These are phyloP conservation scores for Octodon degus DNA, from an alignment of 2,113 vertebrate genomes.

Conservation along the genomic window DNA sequence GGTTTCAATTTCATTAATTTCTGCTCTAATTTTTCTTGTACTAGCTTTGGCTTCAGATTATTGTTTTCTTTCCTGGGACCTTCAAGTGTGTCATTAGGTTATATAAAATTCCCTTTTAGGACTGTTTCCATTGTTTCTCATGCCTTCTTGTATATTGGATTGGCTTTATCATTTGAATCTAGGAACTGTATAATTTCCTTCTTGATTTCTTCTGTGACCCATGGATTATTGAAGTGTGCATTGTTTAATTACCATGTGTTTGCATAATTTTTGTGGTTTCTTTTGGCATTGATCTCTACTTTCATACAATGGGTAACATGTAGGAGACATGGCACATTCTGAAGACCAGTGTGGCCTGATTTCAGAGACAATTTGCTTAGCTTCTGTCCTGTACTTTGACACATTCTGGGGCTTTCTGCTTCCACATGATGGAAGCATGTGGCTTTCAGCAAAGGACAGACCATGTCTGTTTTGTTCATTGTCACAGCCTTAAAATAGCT, in stretches of 20 bases:
- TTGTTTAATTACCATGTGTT: background rate
- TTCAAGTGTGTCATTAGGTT: no score
- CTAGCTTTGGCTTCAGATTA: no score
- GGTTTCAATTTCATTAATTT: no score
- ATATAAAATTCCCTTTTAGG: no score
- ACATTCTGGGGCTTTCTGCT: background rate
- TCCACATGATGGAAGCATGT: background rate
- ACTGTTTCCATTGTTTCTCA: background rate
- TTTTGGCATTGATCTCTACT: background rate
- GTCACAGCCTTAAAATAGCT: background rate
- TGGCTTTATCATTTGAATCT: background rate
- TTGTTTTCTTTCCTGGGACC: no score
- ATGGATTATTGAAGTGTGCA: background rate
- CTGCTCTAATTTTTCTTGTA: no score
- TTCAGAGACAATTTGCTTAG: background rate
- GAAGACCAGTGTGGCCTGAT: background rate
- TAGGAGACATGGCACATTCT: background rate
- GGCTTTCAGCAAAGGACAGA: background rate
- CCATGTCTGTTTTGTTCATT: background rate
- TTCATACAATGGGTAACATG: background rate
- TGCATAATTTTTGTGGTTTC: background rate
- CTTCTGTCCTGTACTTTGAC: background rate
- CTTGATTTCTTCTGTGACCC: background rate
- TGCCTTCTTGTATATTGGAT: background rate
- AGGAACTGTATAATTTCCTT: background rate